Percentiles rank a stretch among this genome's conserved stretches.
Conservation (phyloP, 2,888 invertebrate genomes). For the Acanthosepion lycidas region DNA sequence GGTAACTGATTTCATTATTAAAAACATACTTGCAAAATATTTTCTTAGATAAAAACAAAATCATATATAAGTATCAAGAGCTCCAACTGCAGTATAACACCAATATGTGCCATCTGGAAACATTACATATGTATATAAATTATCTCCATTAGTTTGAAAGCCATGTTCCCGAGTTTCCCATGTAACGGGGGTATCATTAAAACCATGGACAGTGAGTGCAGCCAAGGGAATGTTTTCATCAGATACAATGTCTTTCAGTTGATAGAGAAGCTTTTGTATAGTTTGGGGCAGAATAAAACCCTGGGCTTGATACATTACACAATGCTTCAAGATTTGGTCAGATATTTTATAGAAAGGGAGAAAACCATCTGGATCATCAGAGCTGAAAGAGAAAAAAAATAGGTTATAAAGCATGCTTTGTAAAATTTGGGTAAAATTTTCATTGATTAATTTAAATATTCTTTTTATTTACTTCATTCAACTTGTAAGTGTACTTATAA, state of each 20-base stretch:
- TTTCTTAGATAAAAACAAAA: neutral
- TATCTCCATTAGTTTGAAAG: constrained; percentile 65
- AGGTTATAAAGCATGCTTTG: neutral
- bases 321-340: neutral
- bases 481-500: no score
- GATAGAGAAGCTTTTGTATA: constrained; percentile 54
- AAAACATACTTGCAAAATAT: no score
- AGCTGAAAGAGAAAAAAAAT: neutral
- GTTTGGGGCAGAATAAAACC: constrained; percentile 60
- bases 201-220: constrained; percentile 68
- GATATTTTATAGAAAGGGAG: neutral
- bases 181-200: constrained; percentile 66
- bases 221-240: constrained; percentile 58
- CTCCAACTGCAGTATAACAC: constrained; percentile 59
- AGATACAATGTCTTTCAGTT: constrained; percentile 55
- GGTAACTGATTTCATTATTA: no score
- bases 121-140: constrained; percentile 64
- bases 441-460: no score
- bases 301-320: neutral
- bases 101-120: constrained; percentile 66
- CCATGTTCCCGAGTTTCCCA: constrained; percentile 64
- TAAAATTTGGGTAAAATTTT: neutral
- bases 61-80: constrained; percentile 50
- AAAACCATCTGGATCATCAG: neutral
- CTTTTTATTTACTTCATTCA: no score